These are phyloP conservation scores for Gibbula magus DNA, from an alignment of 2,888 invertebrate genomes.

Conservation along the genomic window DNA sequence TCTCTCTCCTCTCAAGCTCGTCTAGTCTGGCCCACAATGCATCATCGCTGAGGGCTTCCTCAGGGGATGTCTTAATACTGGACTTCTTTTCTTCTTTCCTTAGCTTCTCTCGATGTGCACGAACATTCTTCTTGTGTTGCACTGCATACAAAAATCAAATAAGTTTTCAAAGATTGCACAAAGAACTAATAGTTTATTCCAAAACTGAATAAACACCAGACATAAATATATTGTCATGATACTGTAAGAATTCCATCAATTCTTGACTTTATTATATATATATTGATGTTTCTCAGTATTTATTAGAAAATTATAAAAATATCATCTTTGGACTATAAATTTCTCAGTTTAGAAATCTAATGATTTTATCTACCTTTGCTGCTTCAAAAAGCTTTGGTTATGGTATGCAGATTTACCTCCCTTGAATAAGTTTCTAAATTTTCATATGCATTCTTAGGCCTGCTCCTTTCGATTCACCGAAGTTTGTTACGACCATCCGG, in stretches of 20 bases:
- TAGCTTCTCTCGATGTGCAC: conserved; percentile 75
- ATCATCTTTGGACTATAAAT: too few species aligned
- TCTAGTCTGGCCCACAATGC: conserved; percentile 79
- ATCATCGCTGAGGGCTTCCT: conserved; percentile 51
- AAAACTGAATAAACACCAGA: background rate
- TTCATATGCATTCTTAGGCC: too few species aligned
- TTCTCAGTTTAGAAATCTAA: too few species aligned
- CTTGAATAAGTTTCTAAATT: background rate
- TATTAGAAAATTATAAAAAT: too few species aligned
- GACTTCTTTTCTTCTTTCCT: conserved; percentile 72
- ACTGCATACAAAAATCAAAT: conserved; percentile 44
- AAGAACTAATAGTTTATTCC: background rate
- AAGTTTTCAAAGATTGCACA: background rate
- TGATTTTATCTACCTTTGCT: too few species aligned
- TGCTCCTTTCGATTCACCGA: too few species aligned
- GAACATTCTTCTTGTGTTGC: conserved; percentile 73
- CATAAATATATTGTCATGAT: too few species aligned
- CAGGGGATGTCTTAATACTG: conserved; percentile 17
- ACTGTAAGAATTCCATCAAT: too few species aligned
- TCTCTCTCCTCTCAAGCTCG: conserved; percentile 80
- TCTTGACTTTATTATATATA: too few species aligned
- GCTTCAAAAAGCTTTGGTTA: background rate
- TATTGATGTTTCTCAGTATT: too few species aligned
- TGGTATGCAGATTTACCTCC: background rate
- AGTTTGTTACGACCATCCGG: too few species aligned